phyloP scores from a whole-genome alignment of 2,113 vertebrate genomes.

The Equus quagga region DNA sequence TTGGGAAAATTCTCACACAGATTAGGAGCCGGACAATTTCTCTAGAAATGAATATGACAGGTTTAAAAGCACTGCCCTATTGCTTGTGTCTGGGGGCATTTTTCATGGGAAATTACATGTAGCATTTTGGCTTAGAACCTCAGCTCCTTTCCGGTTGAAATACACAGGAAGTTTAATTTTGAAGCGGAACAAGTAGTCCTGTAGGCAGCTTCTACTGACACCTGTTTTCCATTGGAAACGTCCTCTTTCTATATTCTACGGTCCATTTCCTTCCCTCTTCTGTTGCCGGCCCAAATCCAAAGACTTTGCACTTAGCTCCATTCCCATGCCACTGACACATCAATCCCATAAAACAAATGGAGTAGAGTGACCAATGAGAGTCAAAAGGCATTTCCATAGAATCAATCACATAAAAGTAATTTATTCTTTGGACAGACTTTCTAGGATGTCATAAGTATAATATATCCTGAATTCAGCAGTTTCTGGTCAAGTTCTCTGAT shows the following conservation, averaged over 20 bases:
- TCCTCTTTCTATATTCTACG: neutral
- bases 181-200: neutral
- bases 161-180: neutral
- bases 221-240: neutral
- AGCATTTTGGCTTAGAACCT: constrained; percentile 28
- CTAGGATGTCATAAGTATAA: no score
- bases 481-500: no score
- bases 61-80: neutral
- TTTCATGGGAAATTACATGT: neutral
- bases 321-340: neutral
- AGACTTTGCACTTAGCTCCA: neutral
- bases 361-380: neutral
- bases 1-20: neutral
- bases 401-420: no score
- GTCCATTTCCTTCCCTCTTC: neutral
- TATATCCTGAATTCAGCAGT: no score
- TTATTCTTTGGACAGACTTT: no score
- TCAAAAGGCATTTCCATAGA: neutral
- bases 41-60: neutral
- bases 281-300: neutral
- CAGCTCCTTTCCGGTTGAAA: neutral
- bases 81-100: neutral
- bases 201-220: neutral
- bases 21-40: neutral
- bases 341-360: neutral